phyloP scores from a whole-genome alignment of 2,113 vertebrate genomes.

The Peromyscus polionotus region DNA sequence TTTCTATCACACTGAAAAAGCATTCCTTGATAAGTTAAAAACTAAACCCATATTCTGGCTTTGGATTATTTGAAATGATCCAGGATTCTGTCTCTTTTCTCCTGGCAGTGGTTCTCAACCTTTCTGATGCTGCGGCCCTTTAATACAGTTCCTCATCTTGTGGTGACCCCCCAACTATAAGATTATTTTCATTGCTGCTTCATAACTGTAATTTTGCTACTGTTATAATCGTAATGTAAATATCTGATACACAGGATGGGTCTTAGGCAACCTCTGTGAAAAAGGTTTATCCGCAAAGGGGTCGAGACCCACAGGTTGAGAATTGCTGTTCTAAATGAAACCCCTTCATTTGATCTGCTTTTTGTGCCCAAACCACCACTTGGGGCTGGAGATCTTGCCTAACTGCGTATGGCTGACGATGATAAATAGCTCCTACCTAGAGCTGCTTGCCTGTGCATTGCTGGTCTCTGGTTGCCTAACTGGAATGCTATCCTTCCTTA shows the following conservation, averaged over 20 bases:
- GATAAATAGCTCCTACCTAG: background rate
- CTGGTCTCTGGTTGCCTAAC: background rate
- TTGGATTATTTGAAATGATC: background rate
- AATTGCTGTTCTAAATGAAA: background rate
- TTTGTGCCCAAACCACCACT: background rate
- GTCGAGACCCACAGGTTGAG: background rate
- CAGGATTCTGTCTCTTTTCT: background rate
- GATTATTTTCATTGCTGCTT: background rate
- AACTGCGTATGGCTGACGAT: background rate
- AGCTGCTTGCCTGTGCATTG: background rate
- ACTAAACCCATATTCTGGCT: background rate
- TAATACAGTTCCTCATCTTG: background rate
- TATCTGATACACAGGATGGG: background rate
- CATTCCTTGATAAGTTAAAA: background rate
- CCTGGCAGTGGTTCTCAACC: background rate
- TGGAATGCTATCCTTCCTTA: conserved; percentile 72
- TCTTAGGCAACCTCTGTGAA: background rate
- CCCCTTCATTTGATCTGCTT: background rate
- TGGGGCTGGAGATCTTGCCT: background rate
- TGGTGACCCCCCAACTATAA: background rate
- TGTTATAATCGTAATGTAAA: background rate
- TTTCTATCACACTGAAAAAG: background rate
- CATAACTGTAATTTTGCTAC: background rate
- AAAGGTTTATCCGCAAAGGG: background rate
- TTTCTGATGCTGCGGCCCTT: background rate